Conservation (phyloP, 2,888 invertebrate genomes). For the Nowickia ferox region DNA sequence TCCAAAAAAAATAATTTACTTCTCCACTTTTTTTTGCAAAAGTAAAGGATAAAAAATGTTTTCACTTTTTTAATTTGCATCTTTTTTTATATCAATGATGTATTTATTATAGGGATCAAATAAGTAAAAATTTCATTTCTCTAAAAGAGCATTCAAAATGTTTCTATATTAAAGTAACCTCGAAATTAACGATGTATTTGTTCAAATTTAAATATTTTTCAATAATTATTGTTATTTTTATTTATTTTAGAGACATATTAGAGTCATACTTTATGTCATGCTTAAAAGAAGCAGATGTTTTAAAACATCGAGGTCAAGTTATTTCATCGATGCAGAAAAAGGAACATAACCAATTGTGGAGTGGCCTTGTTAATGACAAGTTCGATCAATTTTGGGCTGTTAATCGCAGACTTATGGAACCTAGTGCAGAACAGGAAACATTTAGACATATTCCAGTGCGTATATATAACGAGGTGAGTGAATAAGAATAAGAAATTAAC, state of each 20-base stretch:
- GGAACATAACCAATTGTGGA: conserved; percentile 98
- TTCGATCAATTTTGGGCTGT: conserved; percentile 99
- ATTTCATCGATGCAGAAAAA: conserved; percentile 97
- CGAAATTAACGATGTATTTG: too few species aligned
- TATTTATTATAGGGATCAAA: too few species aligned
- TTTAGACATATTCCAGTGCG: conserved; percentile 96
- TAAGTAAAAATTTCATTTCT: too few species aligned
- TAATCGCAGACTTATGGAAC: conserved; percentile 97
- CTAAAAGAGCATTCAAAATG: too few species aligned
- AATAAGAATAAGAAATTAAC: neutral
- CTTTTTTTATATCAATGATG: too few species aligned
- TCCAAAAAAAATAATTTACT: too few species aligned
- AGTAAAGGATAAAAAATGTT: too few species aligned
- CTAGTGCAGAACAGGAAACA: conserved; percentile 89
- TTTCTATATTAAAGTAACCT: too few species aligned
- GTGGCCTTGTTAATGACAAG: conserved; percentile 96
- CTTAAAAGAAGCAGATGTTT: conserved; percentile 98
- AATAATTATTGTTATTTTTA: neutral
- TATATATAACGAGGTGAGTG: conserved; percentile 87
- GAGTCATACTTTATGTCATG: conserved; percentile 97
- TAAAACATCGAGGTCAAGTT: conserved; percentile 96
- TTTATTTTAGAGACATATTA: conserved; percentile 90
- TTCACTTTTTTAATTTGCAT: too few species aligned
- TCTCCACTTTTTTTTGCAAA: too few species aligned
- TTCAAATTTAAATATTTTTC: neutral